Percentiles rank a stretch among this genome's conserved stretches.
These are phyloP conservation scores for Delia radicum DNA, from an alignment of 1,140 invertebrate genomes.

Conservation along the genomic window DNA sequence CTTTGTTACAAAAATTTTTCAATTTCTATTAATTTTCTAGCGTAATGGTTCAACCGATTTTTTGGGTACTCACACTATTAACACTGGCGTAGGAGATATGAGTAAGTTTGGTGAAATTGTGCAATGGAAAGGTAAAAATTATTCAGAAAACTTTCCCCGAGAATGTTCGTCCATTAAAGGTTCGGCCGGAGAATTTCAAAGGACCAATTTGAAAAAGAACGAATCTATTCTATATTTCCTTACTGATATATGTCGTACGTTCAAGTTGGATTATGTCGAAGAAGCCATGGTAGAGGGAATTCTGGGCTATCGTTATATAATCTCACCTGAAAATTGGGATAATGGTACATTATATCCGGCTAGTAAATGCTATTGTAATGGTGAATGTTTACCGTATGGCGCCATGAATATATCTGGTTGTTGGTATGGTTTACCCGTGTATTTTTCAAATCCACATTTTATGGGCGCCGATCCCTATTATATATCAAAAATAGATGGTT, in stretches of 20 bases:
- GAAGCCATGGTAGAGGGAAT: conserved; percentile 59
- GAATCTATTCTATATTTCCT: conserved; percentile 66
- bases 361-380: conserved; percentile 69
- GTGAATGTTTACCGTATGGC: conserved; percentile 66
- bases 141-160: conserved; percentile 61
- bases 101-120: conserved; percentile 64
- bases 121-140: conserved; percentile 67
- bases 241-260: conserved; percentile 68
- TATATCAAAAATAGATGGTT: conserved; percentile 64
- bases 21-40: conserved; percentile 53
- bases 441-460: conserved; percentile 84
- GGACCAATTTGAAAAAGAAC: conserved; percentile 61
- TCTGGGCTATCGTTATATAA: conserved; percentile 60
- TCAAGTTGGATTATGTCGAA: conserved; percentile 60
- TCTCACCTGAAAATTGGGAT: conserved; percentile 60
- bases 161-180: conserved; percentile 62
- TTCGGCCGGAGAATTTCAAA: conserved; percentile 75
- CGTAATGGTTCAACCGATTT: conserved; percentile 68
- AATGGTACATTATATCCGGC: conserved; percentile 62
- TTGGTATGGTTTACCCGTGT: conserved; percentile 72
- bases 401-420: conserved; percentile 68
- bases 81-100: conserved; percentile 63
- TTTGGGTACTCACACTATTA: conserved; percentile 70
- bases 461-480: conserved; percentile 74
- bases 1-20: not conserved